phyloP scores from a whole-genome alignment of 2,113 vertebrate genomes.

The Caretta caretta region DNA sequence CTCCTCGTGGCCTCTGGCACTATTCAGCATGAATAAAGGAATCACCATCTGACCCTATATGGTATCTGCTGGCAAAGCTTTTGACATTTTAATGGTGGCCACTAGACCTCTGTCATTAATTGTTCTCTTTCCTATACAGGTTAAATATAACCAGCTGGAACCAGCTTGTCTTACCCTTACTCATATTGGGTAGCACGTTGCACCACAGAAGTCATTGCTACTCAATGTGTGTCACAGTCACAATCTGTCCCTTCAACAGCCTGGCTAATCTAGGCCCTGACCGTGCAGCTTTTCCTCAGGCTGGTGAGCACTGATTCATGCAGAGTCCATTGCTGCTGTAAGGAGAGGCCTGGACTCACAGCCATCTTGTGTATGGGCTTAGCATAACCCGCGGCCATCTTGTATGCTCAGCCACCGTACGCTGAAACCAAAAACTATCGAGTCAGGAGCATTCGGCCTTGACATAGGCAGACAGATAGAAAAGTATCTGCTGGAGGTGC shows the following conservation, averaged over 20 bases:
- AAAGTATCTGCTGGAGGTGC: too few relatives aligned
- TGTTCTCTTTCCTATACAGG: background rate
- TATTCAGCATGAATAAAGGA: background rate
- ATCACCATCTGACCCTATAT: background rate
- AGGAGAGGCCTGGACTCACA: too few relatives aligned
- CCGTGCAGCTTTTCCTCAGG: fast-evolving
- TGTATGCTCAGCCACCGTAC: too few relatives aligned
- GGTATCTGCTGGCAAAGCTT: background rate
- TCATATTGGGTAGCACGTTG: too few relatives aligned
- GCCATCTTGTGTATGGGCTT: too few relatives aligned
- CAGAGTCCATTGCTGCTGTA: background rate
- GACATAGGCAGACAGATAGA: too few relatives aligned
- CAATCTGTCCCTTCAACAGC: too few relatives aligned
- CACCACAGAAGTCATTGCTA: too few relatives aligned
- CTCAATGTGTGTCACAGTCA: too few relatives aligned
- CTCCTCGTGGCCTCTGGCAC: background rate
- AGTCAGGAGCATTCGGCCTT: too few relatives aligned
- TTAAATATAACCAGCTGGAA: background rate
- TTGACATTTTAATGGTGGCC: background rate
- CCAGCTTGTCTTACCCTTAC: background rate
- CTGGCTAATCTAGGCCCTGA: background rate
- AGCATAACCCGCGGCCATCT: too few relatives aligned
- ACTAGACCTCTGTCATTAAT: background rate
- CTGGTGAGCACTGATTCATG: background rate
- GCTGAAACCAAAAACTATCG: too few relatives aligned